phyloP scores from a whole-genome alignment of 2,797 vertebrate species.

The Poeciliopsis turneri region DNA sequence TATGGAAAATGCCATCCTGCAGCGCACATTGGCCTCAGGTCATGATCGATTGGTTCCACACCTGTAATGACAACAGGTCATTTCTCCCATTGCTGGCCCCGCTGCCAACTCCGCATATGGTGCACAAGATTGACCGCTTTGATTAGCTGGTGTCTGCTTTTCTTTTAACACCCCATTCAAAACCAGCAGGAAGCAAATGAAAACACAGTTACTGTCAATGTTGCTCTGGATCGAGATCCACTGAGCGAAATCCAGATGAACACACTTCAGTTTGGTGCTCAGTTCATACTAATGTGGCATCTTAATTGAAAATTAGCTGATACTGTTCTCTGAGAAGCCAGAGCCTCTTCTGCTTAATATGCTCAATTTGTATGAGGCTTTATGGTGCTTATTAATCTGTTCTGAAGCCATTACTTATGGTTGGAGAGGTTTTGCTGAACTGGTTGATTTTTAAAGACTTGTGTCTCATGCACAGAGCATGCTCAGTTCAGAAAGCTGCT shows the following conservation, averaged over 20 bases:
- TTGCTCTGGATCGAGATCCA: constrained; percentile 19
- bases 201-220: constrained; percentile 15
- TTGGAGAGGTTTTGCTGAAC: constrained; percentile 36
- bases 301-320: constrained; percentile 48
- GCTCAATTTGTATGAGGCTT: constrained; percentile 31
- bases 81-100: constrained; percentile 57
- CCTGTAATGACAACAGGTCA: constrained; percentile 71
- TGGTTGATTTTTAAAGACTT: constrained; percentile 25
- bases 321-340: constrained; percentile 11
- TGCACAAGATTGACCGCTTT: constrained; percentile 23
- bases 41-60: constrained; percentile 75
- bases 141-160: constrained; percentile 48
- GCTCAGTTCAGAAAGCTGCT: constrained; percentile 6
- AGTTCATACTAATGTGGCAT: constrained; percentile 49
- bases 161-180: constrained; percentile 20
- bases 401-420: constrained; percentile 40
- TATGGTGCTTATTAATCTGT: constrained; percentile 34
- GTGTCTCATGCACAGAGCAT: constrained; percentile 28
- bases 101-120: constrained; percentile 20
- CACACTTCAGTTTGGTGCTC: constrained; percentile 25
- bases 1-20: constrained; percentile 40
- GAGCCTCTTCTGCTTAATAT: not conserved
- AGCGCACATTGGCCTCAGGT: constrained; percentile 34
- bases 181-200: constrained; percentile 5
- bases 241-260: constrained; percentile 24